phyloP scores from a whole-genome alignment of 2,888 invertebrate species.

The Danaus chrysippus region DNA sequence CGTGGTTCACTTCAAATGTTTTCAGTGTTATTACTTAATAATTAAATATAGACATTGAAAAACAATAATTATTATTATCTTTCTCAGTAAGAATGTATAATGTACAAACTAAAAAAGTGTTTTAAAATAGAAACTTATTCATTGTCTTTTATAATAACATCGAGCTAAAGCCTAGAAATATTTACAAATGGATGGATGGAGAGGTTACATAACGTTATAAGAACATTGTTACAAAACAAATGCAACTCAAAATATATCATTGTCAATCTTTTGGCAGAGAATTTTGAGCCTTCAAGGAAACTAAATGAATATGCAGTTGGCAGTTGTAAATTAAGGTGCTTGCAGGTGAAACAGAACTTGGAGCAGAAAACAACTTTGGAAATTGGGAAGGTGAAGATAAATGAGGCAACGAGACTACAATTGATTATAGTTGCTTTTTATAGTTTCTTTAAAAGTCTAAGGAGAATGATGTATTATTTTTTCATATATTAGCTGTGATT shows the following conservation, averaged over 20 bases:
- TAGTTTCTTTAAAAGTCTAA: not conserved
- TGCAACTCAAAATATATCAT: not conserved
- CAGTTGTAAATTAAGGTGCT: not conserved
- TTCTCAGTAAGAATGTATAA: too few species aligned
- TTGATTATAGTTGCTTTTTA: not conserved
- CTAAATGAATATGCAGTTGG: not conserved
- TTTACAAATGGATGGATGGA: not conserved
- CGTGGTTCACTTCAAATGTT: too few species aligned
- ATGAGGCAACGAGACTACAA: not conserved
- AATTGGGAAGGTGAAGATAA: not conserved
- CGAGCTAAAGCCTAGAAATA: too few species aligned
- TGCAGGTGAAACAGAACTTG: slow-evolving; percentile 1
- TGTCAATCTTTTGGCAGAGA: not conserved
- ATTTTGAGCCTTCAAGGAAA: not conserved
- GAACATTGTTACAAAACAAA: not conserved
- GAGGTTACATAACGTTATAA: not conserved
- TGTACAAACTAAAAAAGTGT: too few species aligned
- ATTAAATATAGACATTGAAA: too few species aligned
- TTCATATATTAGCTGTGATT: too few species aligned
- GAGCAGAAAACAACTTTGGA: not conserved
- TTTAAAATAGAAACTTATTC: too few species aligned
- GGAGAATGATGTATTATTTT: too few species aligned
- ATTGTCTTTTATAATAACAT: too few species aligned
- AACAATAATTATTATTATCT: too few species aligned
- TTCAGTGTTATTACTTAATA: too few species aligned